Evolutionary conservation across 1,140 invertebrate species (phyloP).

Genomic region (Diorhabda sublineata): DNA sequence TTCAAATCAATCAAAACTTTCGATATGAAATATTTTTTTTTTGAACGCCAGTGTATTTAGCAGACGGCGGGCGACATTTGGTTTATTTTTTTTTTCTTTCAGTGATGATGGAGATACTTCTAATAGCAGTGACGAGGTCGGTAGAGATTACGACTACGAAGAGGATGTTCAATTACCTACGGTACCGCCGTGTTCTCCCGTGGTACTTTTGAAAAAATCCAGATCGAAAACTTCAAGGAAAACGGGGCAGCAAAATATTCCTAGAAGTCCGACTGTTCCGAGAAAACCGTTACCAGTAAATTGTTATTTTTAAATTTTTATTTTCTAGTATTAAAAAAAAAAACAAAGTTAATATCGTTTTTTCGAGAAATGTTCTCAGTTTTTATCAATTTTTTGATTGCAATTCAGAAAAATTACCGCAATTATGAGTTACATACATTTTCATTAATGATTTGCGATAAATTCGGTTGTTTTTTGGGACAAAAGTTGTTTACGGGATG

Average conservation of each 20-base stretch:
- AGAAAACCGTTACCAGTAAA: slow-evolving; percentile 41
- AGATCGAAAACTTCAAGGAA: slow-evolving; percentile 26
- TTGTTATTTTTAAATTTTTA: slow-evolving; percentile 4
- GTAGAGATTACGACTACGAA: slow-evolving; percentile 31
- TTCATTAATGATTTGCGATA: too few relatives aligned
- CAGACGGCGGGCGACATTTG: too few relatives aligned
- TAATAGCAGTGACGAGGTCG: slow-evolving; percentile 56
- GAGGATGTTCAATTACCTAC: slow-evolving; percentile 32
- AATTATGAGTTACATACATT: too few relatives aligned
- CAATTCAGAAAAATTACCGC: too few relatives aligned
- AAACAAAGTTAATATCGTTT: too few relatives aligned
- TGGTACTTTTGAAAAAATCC: slow-evolving; percentile 30
- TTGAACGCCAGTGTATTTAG: neutral
- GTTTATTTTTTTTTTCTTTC: slow-evolving; percentile 20
- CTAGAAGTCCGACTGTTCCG: slow-evolving; percentile 25
- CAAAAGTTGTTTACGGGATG: too few relatives aligned
- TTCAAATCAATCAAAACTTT: slow-evolving; percentile 9
- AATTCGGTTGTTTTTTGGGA: too few relatives aligned
- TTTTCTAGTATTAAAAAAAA: too few relatives aligned
- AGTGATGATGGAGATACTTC: slow-evolving; percentile 77
- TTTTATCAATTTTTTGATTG: too few relatives aligned
- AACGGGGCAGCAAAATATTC: slow-evolving; percentile 11
- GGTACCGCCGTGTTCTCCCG: slow-evolving; percentile 57
- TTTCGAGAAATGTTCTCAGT: too few relatives aligned
- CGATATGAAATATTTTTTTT: neutral